Conservation (phyloP, 2,113 vertebrate genomes). For the Oncorhynchus masou region DNA sequence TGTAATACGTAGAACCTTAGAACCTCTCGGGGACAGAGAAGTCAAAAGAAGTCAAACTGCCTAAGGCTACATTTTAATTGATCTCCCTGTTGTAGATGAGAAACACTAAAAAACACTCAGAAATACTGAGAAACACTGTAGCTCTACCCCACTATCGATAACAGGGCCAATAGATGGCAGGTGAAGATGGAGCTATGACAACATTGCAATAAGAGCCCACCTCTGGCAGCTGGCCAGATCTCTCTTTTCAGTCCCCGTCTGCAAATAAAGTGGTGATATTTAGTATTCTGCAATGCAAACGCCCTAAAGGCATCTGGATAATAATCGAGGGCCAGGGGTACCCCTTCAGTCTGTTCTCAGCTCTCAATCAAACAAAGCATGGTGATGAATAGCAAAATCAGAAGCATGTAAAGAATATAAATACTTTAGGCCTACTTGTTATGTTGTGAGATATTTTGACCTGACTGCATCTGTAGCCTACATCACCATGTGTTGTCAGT, state of each 20-base stretch:
- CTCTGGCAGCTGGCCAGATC: constrained; percentile 53
- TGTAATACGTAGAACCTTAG: no score
- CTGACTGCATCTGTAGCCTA: neutral
- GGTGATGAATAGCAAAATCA: neutral
- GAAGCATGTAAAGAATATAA: neutral
- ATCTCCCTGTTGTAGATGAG: constrained; percentile 1
- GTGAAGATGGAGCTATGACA: constrained; percentile 58
- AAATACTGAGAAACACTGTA: constrained; percentile 25
- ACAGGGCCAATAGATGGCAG: constrained; percentile 60
- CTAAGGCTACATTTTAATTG: constrained; percentile 13
- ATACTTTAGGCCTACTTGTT: neutral
- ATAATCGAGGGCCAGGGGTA: neutral
- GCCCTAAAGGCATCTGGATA: constrained; percentile 11
- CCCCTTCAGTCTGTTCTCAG: neutral
- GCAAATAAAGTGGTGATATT: constrained; percentile 47
- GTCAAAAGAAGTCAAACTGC: constrained; percentile 35
- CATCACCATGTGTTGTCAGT: neutral
- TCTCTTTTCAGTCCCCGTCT: constrained; percentile 30
- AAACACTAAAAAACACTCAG: no score
- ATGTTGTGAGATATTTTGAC: neutral
- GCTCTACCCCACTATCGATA: constrained; percentile 37
- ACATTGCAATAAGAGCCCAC: constrained; percentile 53
- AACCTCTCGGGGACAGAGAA: constrained; percentile 19
- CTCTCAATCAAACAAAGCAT: neutral
- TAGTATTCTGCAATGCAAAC: constrained; percentile 39